Percentiles rank a stretch among this genome's conserved stretches.
phyloP scores from a whole-genome alignment of 2,113 vertebrate species.

The Larimichthys polyactis region DNA sequence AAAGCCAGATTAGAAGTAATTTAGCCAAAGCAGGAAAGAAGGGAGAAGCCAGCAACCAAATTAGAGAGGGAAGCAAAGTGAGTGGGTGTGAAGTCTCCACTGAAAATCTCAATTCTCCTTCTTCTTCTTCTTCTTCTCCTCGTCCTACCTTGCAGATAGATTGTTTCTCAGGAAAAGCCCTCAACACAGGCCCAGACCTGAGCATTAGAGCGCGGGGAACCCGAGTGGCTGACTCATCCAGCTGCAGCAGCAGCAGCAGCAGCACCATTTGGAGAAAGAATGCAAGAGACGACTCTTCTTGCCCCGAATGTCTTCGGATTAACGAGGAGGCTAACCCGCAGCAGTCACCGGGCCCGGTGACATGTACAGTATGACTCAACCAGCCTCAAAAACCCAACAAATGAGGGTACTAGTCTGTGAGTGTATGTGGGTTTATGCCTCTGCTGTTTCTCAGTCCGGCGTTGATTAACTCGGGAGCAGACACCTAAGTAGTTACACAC shows the following conservation, averaged over 20 bases:
- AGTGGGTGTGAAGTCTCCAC: conserved; percentile 42
- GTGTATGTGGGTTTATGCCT: conserved; percentile 40
- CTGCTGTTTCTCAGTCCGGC: conserved; percentile 23
- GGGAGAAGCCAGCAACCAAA: conserved; percentile 36
- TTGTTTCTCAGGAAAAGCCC: conserved; percentile 70
- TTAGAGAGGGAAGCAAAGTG: conserved; percentile 43
- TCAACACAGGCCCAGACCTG: conserved; percentile 61
- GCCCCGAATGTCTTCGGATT: conserved; percentile 39
- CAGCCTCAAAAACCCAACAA: conserved; percentile 31
- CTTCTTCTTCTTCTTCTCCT: conserved; percentile 21
- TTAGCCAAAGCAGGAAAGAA: conserved; percentile 47
- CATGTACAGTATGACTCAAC: conserved; percentile 63
- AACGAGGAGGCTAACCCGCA: conserved; percentile 56
- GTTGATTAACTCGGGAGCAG: conserved; percentile 58
- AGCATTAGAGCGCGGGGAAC: conserved; percentile 55
- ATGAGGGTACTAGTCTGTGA: conserved; percentile 19
- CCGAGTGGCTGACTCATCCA: conserved; percentile 76
- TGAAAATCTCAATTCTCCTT: conserved; percentile 38
- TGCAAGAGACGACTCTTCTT: conserved; percentile 43
- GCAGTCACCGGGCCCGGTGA: conserved; percentile 36
- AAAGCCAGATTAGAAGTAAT: conserved; percentile 38
- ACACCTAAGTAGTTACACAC: conserved; percentile 62
- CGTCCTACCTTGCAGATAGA: conserved; percentile 59
- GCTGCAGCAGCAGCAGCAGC: conserved; percentile 7
- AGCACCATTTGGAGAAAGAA: background rate